A percentile compares a stretch with the other conserved stretches of the same genome.
phyloP scores from a whole-genome alignment of 1,140 invertebrate species.

The Aleiodes sp. region DNA sequence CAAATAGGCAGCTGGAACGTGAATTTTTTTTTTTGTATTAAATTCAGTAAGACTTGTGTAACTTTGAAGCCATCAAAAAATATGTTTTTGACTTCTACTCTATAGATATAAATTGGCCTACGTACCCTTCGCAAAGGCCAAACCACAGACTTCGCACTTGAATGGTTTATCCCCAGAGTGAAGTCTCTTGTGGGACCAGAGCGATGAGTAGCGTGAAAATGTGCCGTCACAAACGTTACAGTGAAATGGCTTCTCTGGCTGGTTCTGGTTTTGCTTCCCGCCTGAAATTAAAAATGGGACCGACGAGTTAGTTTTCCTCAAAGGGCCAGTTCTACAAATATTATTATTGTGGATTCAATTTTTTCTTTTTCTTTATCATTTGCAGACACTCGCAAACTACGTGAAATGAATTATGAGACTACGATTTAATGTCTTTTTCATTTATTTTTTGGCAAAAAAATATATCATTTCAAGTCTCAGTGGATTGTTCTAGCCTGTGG shows the following conservation, averaged over 20 bases:
- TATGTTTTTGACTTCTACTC: background rate
- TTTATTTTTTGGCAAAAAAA: background rate
- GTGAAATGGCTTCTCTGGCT: slow-evolving; percentile 82
- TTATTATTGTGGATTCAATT: slow-evolving; percentile 19
- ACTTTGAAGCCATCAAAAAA: background rate
- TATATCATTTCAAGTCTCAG: slow-evolving; percentile 20
- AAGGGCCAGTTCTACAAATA: slow-evolving; percentile 63
- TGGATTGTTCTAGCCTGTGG: slow-evolving; percentile 32
- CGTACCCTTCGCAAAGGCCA: slow-evolving; percentile 86
- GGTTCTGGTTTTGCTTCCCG: slow-evolving; percentile 68
- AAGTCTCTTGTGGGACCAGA: slow-evolving; percentile 86
- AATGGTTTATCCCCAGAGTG: slow-evolving; percentile 90
- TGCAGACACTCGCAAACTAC: slow-evolving; percentile 27
- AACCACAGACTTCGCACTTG: slow-evolving; percentile 91
- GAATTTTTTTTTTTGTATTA: background rate
- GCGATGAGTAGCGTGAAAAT: slow-evolving; percentile 83
- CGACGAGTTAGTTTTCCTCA: slow-evolving; percentile 54
- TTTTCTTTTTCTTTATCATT: slow-evolving; percentile 40
- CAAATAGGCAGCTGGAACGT: slow-evolving; percentile 76
- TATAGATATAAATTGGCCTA: slow-evolving; percentile 5
- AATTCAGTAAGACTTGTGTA: background rate
- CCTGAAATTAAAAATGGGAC: slow-evolving; percentile 58
- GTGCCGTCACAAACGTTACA: slow-evolving; percentile 87
- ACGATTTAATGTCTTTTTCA: too few relatives aligned
- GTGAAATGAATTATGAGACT: slow-evolving; percentile 20